Base-by-base conservation (phyloP, 2,888 invertebrate genomes). In the Idaea biselata region DNA sequence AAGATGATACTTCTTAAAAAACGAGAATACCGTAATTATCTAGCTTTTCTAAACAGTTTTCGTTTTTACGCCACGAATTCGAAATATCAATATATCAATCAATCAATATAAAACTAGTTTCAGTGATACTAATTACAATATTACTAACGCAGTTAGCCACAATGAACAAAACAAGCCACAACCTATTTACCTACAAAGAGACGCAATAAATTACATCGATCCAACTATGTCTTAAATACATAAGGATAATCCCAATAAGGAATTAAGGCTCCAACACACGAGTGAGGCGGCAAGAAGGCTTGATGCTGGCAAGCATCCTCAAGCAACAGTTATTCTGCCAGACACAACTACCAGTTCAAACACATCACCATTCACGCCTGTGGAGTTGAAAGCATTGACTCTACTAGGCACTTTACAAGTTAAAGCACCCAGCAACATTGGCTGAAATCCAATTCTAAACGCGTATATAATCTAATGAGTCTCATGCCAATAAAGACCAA, bases 391-490 rank as follows among this genome's bases (percentile, higher is more conserved):
- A 44, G 44, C 44, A 44, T 8, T 44, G 44, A 14, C 0, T 44
- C 14, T 44, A 44, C 44, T 11, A 14, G 44, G 44, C 44, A 14
- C 44, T 56, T 56, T 17, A 56, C 56, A 56, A 56, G 56, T 56
- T 56, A 18, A 18, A 18, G 18, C 17, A 56, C 16, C 55, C 16
- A 55, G 18, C 14, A 76, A 78, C 78, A 73, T 82, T 91, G 90
- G 91, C 86, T 60, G 63, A 60, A 59, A 58, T 81, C 89, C 91
- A 91, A 86, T 68, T 80, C 82, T 82, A 82, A 81, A 70, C 75
- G 76, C 80, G 84, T 83, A 59, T 67, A 64, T 66, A 63, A 70
- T 73, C 73, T 78, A 81, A 84, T 84, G 81, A 81, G 79, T 73
- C 73, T 74, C 76, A 68, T 76, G 77, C 84, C 86, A 85, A 87